A percentile compares a stretch with the other conserved stretches of the same genome.
phyloP scores from a whole-genome alignment of 37 sponge, comb jelly and placozoan species.

The Axinella damicornis region DNA sequence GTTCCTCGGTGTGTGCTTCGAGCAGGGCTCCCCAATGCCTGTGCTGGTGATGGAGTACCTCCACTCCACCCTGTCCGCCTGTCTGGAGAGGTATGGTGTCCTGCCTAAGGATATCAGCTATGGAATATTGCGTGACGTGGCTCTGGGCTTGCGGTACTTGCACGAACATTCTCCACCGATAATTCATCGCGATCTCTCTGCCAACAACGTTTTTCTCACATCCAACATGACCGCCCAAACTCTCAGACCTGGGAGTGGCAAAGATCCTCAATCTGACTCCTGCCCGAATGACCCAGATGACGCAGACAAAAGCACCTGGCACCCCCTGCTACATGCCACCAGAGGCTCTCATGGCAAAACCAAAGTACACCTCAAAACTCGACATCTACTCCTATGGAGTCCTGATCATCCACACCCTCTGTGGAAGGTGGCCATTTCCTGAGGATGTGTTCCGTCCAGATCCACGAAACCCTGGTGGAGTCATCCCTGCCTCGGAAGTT shows the following conservation, averaged over 20 bases:
- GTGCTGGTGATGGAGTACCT: slow-evolving; percentile 31
- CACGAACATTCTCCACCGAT: slow-evolving; percentile 25
- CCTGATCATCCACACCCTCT: slow-evolving; percentile 33
- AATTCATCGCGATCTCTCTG: slow-evolving; percentile 45
- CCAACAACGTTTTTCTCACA: slow-evolving; percentile 42
- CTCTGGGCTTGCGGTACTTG: slow-evolving; percentile 36
- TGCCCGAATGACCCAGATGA: background rate
- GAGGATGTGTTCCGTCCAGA: background rate
- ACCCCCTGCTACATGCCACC: slow-evolving; percentile 50
- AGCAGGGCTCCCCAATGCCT: background rate
- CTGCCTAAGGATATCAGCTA: background rate
- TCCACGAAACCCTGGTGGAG: background rate
- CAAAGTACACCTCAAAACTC: slow-evolving; percentile 5
- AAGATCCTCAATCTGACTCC: slow-evolving; percentile 33
- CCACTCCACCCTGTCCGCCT: slow-evolving; percentile 14
- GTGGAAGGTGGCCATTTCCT: slow-evolving; percentile 34
- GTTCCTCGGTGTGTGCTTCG: slow-evolving; percentile 13
- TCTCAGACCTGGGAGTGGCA: slow-evolving; percentile 40
- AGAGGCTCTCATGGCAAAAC: slow-evolving; percentile 13
- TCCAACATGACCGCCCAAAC: slow-evolving; percentile 31
- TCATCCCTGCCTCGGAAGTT: slow-evolving; percentile 11
- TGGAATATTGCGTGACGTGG: slow-evolving; percentile 32
- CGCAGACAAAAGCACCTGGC: slow-evolving; percentile 25
- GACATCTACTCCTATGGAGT: slow-evolving; percentile 53
- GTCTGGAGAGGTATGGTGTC: slow-evolving; percentile 19